Conservation (phyloP, 1,140 invertebrate species). For the Lepidotrigona ventralis region DNA sequence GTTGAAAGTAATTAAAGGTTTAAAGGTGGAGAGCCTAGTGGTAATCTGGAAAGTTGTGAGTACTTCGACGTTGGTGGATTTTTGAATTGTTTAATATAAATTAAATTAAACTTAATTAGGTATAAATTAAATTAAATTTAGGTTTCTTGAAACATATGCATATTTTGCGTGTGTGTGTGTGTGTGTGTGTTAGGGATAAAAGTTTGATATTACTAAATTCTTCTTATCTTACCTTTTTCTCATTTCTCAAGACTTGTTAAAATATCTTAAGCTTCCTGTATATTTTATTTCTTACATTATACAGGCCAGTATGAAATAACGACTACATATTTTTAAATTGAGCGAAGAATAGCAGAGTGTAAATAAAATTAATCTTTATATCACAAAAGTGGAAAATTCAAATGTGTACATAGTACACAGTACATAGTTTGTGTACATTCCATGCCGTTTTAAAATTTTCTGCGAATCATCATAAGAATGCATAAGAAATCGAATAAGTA, state of each 20-base stretch:
- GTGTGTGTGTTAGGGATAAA: neutral
- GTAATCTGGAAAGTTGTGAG: neutral
- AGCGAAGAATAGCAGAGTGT: neutral
- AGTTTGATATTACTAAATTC: neutral
- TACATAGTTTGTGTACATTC: too few relatives aligned
- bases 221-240: neutral
- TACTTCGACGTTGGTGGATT: neutral
- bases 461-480: too few relatives aligned
- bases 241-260: neutral
- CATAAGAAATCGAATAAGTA: neutral
- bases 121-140: neutral
- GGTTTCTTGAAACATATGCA: neutral
- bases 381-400: too few relatives aligned
- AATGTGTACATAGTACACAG: too few relatives aligned
- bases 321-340: neutral
- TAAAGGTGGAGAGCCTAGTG: neutral
- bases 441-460: too few relatives aligned
- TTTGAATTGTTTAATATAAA: neutral
- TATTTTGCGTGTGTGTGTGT: neutral
- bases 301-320: neutral
- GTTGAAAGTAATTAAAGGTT: slow-evolving; percentile 5
- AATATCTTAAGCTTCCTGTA: neutral
- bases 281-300: too few relatives aligned
- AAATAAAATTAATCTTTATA: neutral
- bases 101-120: too few relatives aligned